A percentile compares a stretch with the other conserved stretches of the same genome.
phyloP scores from a whole-genome alignment of 2,113 vertebrate genomes.

The Calyptommatus sinebrachiatus region DNA sequence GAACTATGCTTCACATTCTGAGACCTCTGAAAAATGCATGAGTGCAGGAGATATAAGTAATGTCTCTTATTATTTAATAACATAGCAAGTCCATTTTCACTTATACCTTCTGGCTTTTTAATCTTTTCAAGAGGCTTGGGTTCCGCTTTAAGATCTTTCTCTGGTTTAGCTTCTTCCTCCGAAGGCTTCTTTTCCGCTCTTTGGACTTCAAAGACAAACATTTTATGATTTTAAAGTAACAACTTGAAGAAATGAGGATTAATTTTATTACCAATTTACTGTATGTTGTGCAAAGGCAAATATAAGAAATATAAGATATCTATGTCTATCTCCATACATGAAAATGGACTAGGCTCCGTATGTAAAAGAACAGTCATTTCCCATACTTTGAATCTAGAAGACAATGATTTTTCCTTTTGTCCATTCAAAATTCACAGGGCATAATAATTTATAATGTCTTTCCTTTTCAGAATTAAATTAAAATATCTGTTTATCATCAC shows the following conservation, averaged over 20 bases:
- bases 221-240: conserved; percentile 63
- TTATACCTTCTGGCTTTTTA: conserved; percentile 79
- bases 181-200: conserved; percentile 72
- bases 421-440: not conserved
- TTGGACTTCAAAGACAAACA: conserved; percentile 76
- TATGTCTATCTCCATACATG: not conserved
- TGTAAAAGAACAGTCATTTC: not conserved
- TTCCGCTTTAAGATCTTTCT: conserved; percentile 74
- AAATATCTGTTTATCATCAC: not conserved
- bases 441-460: not conserved
- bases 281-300: conserved; percentile 28
- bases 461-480: not conserved
- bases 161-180: conserved; percentile 76
- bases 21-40: conserved; percentile 15
- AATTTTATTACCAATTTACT: conserved; percentile 30
- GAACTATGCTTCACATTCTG: not conserved
- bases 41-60: not conserved
- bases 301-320: conserved; percentile 28
- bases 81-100: conserved; percentile 43
- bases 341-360: not conserved
- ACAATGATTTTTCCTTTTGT: not conserved
- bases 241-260: conserved; percentile 35
- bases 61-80: not conserved
- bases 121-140: conserved; percentile 74
- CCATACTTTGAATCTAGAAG: not conserved